Conservation (phyloP, 2,888 invertebrate species). For the Malachius bipustulatus region DNA sequence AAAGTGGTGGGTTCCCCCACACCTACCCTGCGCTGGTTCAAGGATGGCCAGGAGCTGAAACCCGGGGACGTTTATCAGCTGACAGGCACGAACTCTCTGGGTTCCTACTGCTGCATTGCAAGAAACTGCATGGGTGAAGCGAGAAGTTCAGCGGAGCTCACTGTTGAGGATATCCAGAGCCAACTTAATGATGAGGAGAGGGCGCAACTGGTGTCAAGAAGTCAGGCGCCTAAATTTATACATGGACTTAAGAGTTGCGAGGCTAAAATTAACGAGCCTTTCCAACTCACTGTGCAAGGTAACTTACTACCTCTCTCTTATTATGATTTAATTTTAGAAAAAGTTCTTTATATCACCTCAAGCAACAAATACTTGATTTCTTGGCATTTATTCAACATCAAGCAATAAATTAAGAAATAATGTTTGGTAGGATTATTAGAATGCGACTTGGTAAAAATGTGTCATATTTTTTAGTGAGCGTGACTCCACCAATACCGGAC, state of each 20-base stretch:
- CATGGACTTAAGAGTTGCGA: constrained; percentile 72
- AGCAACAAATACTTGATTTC: constrained; percentile 1
- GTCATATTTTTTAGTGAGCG: constrained; percentile 61
- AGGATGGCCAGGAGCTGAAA: constrained; percentile 82
- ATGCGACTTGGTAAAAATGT: too few species aligned
- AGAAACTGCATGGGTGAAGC: constrained; percentile 86
- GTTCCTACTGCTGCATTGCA: constrained; percentile 82
- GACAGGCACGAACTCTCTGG: constrained; percentile 79
- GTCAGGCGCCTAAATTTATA: constrained; percentile 74
- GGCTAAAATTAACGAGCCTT: constrained; percentile 70
- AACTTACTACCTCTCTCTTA: too few species aligned
- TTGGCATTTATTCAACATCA: background rate
- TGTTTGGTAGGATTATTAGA: too few species aligned
- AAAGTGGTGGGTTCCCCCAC: constrained; percentile 89
- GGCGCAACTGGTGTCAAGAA: constrained; percentile 57
- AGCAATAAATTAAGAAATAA: too few species aligned
- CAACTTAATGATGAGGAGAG: constrained; percentile 80
- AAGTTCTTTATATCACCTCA: too few species aligned
- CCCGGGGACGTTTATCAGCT: constrained; percentile 88
- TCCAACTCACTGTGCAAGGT: constrained; percentile 73
- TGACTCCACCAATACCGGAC: constrained; percentile 61
- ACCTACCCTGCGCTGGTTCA: constrained; percentile 79
- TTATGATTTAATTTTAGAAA: too few species aligned
- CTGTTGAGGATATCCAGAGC: constrained; percentile 82
- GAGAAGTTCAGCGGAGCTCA: constrained; percentile 73